Percentiles rank a stretch among this genome's conserved stretches.
Conservation (phyloP, 2,888 invertebrate species). For the Hipparchia semele region DNA sequence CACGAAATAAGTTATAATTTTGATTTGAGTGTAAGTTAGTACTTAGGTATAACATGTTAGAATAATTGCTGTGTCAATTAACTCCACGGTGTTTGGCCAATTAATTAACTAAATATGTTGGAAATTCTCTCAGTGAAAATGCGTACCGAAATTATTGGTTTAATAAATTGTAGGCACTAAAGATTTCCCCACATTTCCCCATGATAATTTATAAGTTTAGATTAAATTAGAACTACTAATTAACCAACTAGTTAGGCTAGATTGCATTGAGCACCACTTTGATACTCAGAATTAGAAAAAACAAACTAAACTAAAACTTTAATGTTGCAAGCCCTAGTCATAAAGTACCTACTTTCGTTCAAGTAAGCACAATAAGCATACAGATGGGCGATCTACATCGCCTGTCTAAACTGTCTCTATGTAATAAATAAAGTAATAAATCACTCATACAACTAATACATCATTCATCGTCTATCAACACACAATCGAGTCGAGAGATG, state of each 20-base stretch:
- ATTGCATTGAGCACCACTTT: too few species aligned
- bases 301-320: too few species aligned
- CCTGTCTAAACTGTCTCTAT: neutral
- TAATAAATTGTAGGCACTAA: neutral
- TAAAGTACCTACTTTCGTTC: neutral
- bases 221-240: too few species aligned
- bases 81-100: neutral
- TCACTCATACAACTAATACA: neutral
- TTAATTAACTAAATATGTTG: conserved; percentile 1
- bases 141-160: neutral
- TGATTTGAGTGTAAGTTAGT: too few species aligned
- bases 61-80: neutral
- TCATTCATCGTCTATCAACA: conserved; percentile 8
- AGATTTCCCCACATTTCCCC: neutral
- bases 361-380: neutral
- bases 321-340: too few species aligned
- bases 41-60: too few species aligned
- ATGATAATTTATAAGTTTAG: too few species aligned
- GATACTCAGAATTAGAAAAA: too few species aligned
- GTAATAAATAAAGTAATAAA: neutral
- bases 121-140: neutral
- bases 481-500: conserved; percentile 14
- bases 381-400: neutral
- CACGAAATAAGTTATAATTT: too few species aligned
- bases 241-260: too few species aligned